Conservation (phyloP, 2,113 vertebrate genomes). For the Brachionichthys hirsutus region DNA sequence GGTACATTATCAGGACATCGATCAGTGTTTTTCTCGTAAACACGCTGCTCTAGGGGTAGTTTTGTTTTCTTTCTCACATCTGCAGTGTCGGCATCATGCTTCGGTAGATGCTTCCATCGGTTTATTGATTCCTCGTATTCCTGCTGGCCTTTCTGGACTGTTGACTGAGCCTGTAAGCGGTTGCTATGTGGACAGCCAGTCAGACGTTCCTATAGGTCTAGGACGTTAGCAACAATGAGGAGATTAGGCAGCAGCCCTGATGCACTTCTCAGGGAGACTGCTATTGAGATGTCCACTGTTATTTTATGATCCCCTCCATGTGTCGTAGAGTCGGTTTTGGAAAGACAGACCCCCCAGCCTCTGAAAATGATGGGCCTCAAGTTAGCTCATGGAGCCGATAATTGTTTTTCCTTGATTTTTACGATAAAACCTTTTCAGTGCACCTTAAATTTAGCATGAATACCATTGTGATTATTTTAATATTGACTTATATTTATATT, state of each 20-base stretch:
- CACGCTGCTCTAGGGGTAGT: conserved; percentile 12
- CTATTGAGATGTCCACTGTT: conserved; percentile 56
- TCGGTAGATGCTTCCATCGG: neutral
- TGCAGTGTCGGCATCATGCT: neutral
- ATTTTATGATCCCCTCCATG: conserved; percentile 41
- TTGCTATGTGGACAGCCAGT: conserved; percentile 42
- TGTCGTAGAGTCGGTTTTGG: conserved; percentile 48
- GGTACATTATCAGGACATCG: conserved; percentile 33
- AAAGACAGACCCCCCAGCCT: conserved; percentile 44
- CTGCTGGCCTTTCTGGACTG: conserved; percentile 19
- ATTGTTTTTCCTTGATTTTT: conserved; percentile 26
- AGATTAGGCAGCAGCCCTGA: conserved; percentile 55
- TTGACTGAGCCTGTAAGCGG: conserved; percentile 24
- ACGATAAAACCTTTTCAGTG: neutral
- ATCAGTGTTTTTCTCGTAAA: conserved; percentile 37
- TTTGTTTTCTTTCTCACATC: neutral
- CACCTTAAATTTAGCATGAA: conserved; percentile 2
- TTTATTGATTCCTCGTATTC: conserved; percentile 21
- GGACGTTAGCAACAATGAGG: conserved; percentile 60
- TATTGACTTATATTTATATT: too few relatives aligned
- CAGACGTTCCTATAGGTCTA: conserved; percentile 60
- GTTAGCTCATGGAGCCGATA: conserved; percentile 31
- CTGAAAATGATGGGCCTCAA: conserved; percentile 31
- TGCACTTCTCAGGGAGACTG: conserved; percentile 53
- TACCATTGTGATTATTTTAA: neutral